Evolutionary conservation across 1,140 invertebrate genomes (phyloP), one percentile per base, ranked within the genome.

Genomic region (Globodera rostochiensis): DNA sequence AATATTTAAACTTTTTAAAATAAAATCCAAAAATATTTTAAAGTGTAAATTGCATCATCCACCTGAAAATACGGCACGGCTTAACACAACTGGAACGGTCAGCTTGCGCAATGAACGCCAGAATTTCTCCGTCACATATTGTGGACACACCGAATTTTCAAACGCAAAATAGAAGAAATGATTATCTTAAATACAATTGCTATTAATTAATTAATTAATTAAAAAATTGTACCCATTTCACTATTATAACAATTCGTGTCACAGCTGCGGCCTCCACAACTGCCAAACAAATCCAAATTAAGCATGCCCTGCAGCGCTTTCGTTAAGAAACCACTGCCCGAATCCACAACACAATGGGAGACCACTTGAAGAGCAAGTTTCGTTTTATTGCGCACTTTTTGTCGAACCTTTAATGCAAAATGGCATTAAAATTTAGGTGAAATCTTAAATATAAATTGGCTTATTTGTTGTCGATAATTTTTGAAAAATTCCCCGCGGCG

Each of bases 151-250:
- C 11, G 82, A 81, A 85, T 94, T 94, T 90, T 94, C 94, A 82
- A 94, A 93, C 0, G 93, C 92, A 53, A 94, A 88, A 86, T 94
- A 94, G 87, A 94, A 94, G 82, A 93, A 91, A 87, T 94, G 94
- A 7, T 11, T 45, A 19, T 83, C 82, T 83, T 19, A 60, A 83
- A 73, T 25, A 36, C 36, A 21, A 21, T 66, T 1, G 13, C 13
- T 66, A 21, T 21, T n/a, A 66, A 66, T 66, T 66, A 66, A 13
- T 21, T 66, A 66, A 3, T 66, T 13, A 11, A 64, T 15, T 36
- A 36, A 3, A 25, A 36, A 36, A 36, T 36, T 47, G n/a, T 53
- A 64, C 75, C 75, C 21, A 77, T 66, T 67, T 60, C 49, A 4
- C 21, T n/a, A 9, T 60, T 21, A 46, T 57, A 77, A 64, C 75